phyloP scores from a whole-genome alignment of 2,888 invertebrate genomes.

The Drosophila mimica region DNA sequence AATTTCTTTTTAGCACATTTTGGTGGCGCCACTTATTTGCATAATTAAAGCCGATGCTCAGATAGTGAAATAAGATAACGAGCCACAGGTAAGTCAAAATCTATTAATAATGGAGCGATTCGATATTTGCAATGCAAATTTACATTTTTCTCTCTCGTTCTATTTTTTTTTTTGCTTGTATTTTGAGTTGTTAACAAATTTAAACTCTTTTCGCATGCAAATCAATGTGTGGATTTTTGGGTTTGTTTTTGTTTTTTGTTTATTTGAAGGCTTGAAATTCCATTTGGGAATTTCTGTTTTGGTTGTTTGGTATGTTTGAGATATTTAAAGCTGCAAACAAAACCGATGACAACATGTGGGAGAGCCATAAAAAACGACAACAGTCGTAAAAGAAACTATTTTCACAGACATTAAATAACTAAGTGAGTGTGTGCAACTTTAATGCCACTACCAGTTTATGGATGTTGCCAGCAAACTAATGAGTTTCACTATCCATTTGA shows the following conservation, averaged over 20 bases:
- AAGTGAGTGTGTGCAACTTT: slow-evolving; percentile 24
- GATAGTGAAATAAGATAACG: slow-evolving; percentile 66
- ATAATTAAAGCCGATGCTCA: slow-evolving; percentile 65
- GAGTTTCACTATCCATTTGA: not conserved
- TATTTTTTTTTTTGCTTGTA: slow-evolving; percentile 8
- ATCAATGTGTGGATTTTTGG: slow-evolving; percentile 27
- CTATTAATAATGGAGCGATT: slow-evolving; percentile 53
- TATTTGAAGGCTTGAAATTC: slow-evolving; percentile 39
- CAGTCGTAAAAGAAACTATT: slow-evolving; percentile 42
- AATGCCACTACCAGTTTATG: slow-evolving; percentile 17
- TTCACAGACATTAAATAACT: slow-evolving; percentile 24
- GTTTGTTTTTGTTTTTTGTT: slow-evolving; percentile 11
- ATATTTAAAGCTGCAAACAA: slow-evolving; percentile 18
- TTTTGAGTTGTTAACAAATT: slow-evolving; percentile 63
- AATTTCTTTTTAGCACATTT: slow-evolving; percentile 35
- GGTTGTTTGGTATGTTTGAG: slow-evolving; percentile 36
- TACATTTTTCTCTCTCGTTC: not conserved
- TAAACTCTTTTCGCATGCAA: slow-evolving; percentile 57
- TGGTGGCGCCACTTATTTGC: slow-evolving; percentile 73
- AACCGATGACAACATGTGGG: slow-evolving; percentile 47
- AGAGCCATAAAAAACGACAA: slow-evolving; percentile 31
- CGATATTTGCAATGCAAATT: slow-evolving; percentile 69
- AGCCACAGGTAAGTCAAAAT: slow-evolving; percentile 56
- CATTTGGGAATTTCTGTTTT: slow-evolving; percentile 62
- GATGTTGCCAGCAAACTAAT: slow-evolving; percentile 29